phyloP scores from a whole-genome alignment of 2,113 vertebrate species.

The Toxotes jaculatrix region DNA sequence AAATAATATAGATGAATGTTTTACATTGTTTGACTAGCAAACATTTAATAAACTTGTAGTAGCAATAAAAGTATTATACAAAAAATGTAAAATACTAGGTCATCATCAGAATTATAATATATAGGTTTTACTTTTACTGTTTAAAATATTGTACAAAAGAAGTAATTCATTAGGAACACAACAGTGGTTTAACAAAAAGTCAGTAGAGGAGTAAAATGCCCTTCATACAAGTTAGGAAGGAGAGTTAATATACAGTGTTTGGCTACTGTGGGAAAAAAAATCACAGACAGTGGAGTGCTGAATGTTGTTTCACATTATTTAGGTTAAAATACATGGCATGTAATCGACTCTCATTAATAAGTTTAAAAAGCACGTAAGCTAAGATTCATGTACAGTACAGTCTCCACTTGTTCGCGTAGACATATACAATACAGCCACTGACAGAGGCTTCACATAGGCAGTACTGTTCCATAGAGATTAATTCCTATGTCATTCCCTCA shows the following conservation, averaged over 20 bases:
- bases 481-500: not conserved
- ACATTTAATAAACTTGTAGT: constrained; percentile 43
- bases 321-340: constrained; percentile 17
- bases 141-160: constrained; percentile 51
- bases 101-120: constrained; percentile 39
- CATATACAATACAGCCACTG: not conserved
- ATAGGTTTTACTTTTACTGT: constrained; percentile 16
- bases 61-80: constrained; percentile 37
- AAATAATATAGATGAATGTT: constrained; percentile 39
- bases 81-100: constrained; percentile 48
- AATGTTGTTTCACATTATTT: constrained; percentile 44
- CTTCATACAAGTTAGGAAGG: constrained; percentile 24
- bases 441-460: constrained; percentile 1
- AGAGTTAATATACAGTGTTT: constrained; percentile 10
- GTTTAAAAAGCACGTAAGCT: constrained; percentile 6
- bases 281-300: not conserved
- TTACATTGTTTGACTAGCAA: constrained; percentile 52
- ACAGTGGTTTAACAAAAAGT: constrained; percentile 43
- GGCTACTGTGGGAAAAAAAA: constrained; percentile 2
- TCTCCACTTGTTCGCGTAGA: constrained; percentile 1
- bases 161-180: constrained; percentile 28
- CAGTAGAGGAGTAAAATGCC: constrained; percentile 13
- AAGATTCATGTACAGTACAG: constrained; percentile 39
- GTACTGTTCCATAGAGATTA: not conserved
- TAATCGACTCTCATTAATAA: not conserved